Evolutionary conservation across 2,113 vertebrate species (phyloP).

Genomic region (Campylorhamphus procurvoides): DNA sequence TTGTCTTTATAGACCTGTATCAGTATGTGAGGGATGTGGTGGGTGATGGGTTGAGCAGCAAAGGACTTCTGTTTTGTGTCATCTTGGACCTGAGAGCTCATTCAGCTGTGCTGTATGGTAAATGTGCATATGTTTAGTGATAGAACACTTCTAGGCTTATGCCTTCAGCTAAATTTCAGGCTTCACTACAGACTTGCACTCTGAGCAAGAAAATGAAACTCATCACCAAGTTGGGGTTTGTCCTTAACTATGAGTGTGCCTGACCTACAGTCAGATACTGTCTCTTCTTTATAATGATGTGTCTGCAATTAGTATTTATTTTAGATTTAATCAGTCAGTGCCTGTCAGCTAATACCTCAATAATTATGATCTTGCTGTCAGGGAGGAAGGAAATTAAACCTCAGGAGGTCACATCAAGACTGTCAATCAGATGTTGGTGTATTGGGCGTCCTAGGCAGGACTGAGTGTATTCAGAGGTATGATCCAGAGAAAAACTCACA

Average conservation of each 20-base stretch:
- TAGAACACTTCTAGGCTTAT: neutral
- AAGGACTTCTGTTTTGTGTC: neutral
- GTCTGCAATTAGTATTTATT: slow-evolving; percentile 35
- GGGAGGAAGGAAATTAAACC: slow-evolving; percentile 22
- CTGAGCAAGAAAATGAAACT: neutral
- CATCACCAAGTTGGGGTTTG: neutral
- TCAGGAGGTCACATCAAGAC: slow-evolving; percentile 16
- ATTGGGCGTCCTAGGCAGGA: neutral
- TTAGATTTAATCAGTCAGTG: slow-evolving; percentile 43
- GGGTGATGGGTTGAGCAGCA: neutral
- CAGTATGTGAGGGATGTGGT: fast-evolving
- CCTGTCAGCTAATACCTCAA: slow-evolving; percentile 22
- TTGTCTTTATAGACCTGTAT: neutral
- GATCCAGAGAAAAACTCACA: neutral
- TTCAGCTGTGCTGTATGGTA: neutral
- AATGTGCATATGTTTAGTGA: neutral
- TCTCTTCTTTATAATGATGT: slow-evolving; percentile 7
- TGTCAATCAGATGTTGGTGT: neutral
- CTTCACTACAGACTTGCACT: neutral
- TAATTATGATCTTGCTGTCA: slow-evolving; percentile 38
- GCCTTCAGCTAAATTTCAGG: neutral
- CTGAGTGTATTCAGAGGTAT: neutral
- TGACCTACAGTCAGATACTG: neutral
- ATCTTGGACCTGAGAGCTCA: neutral
- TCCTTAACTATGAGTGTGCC: neutral